Percentiles rank a stretch among this genome's conserved stretches.
These are phyloP conservation scores for Thalassophryne amazonica DNA, from an alignment of 2,797 vertebrate species.

Conservation along the genomic window DNA sequence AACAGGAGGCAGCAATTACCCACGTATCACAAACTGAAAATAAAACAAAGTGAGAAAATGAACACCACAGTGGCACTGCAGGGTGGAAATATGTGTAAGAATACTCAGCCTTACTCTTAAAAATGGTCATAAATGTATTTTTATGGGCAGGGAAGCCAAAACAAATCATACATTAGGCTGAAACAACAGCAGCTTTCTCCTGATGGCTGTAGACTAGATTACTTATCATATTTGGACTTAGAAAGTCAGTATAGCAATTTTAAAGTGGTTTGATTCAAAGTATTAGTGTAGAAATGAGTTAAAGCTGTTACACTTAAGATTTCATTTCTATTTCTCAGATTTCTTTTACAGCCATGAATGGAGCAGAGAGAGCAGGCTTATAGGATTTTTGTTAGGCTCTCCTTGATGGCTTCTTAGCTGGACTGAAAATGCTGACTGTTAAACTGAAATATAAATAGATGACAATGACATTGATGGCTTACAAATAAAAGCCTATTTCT, in stretches of 20 bases:
- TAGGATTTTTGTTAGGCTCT: constrained; percentile 55
- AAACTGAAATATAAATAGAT: constrained; percentile 48
- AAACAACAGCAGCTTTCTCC: neutral
- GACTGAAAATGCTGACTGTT: constrained; percentile 45
- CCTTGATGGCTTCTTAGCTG: constrained; percentile 64
- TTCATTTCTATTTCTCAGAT: constrained; percentile 55
- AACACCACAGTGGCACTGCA: constrained; percentile 10
- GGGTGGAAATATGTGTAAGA: constrained; percentile 36
- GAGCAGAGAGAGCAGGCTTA: constrained; percentile 56
- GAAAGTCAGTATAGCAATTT: constrained; percentile 3
- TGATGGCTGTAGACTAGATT: neutral
- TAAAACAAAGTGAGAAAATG: constrained; percentile 68
- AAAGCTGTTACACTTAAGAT: constrained; percentile 45
- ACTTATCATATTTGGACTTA: too few species aligned
- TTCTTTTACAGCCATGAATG: constrained; percentile 50
- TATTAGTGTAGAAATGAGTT: constrained; percentile 43
- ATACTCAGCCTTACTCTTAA: constrained; percentile 30
- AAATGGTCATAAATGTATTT: neutral
- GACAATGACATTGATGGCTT: constrained; percentile 27
- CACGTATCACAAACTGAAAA: constrained; percentile 59
- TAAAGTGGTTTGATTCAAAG: constrained; percentile 13
- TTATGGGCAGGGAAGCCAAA: constrained; percentile 14
- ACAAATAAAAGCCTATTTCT: constrained; percentile 17
- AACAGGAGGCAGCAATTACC: constrained; percentile 57
- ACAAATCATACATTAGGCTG: neutral